These are phyloP conservation scores for Callyntrura sp. DNA, from an alignment of 2,888 invertebrate genomes.

Conservation along the genomic window DNA sequence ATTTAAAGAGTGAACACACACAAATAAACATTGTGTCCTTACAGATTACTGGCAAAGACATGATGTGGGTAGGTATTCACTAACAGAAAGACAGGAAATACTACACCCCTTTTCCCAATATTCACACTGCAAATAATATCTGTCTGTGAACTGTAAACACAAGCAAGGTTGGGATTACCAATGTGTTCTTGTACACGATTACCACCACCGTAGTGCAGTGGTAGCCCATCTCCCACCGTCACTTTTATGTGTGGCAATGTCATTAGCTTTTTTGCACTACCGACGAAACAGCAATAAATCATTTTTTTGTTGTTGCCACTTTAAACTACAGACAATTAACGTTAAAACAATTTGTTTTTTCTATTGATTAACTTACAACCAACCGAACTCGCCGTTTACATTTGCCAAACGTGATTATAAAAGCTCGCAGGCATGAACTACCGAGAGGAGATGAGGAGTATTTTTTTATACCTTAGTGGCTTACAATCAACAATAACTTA, in stretches of 20 bases:
- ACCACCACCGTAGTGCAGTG: background rate
- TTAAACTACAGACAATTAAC: conserved; percentile 41
- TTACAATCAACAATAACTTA: conserved; percentile 22
- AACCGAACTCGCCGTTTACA: background rate
- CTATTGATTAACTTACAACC: conserved; percentile 35
- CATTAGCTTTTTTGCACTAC: conserved; percentile 7
- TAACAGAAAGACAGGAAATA: conserved; percentile 21
- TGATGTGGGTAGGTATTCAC: no score
- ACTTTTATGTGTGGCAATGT: conserved; percentile 1
- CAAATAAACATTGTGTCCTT: background rate
- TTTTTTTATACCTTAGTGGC: conserved; percentile 6
- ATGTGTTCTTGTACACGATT: background rate
- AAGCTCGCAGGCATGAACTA: conserved; percentile 14
- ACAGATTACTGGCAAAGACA: background rate
- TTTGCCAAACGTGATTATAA: conserved; percentile 41
- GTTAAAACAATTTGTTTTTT: conserved; percentile 38
- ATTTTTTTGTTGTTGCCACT: conserved; percentile 23
- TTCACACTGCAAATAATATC: background rate
- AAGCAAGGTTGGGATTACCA: background rate
- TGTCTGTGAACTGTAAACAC: background rate
- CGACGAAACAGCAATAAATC: conserved; percentile 27
- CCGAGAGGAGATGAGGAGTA: background rate
- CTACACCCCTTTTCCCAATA: background rate
- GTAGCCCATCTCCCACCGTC: background rate
- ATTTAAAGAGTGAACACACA: background rate